Conservation (phyloP, 2,888 invertebrate genomes). For the Oligia latruncula region DNA sequence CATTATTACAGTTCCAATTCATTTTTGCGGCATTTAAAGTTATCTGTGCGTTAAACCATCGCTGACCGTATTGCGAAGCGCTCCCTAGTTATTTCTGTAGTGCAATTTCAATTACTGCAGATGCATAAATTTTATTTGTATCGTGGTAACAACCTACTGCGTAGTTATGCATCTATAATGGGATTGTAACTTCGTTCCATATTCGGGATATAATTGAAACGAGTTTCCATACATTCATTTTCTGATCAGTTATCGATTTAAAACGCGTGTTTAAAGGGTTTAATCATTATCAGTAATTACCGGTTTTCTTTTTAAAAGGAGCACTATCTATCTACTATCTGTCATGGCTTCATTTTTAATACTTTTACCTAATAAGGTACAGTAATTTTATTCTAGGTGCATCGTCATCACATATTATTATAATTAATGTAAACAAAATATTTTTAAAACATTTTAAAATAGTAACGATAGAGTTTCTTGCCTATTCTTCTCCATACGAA, state of each 20-base stretch:
- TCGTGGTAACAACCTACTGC: conserved; percentile 50
- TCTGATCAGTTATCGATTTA: background rate
- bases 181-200: conserved; percentile 44
- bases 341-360: too few species aligned
- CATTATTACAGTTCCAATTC: conserved; percentile 47
- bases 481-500: too few species aligned
- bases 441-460: too few species aligned
- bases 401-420: too few species aligned
- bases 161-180: conserved; percentile 59
- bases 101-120: conserved; percentile 67
- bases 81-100: conserved; percentile 61
- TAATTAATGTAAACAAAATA: too few species aligned
- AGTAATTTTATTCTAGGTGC: too few species aligned
- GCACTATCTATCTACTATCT: background rate
- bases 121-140: conserved; percentile 67
- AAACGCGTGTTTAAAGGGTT: background rate
- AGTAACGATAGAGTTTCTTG: too few species aligned
- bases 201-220: conserved; percentile 57
- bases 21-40: conserved; percentile 48
- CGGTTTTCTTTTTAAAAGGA: background rate
- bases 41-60: conserved; percentile 49
- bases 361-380: too few species aligned
- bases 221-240: conserved; percentile 17
- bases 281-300: too few species aligned
- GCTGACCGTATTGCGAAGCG: conserved; percentile 54